These are phyloP conservation scores for Cecropterus lyciades DNA, from an alignment of 1,140 invertebrate genomes.

Conservation along the genomic window DNA sequence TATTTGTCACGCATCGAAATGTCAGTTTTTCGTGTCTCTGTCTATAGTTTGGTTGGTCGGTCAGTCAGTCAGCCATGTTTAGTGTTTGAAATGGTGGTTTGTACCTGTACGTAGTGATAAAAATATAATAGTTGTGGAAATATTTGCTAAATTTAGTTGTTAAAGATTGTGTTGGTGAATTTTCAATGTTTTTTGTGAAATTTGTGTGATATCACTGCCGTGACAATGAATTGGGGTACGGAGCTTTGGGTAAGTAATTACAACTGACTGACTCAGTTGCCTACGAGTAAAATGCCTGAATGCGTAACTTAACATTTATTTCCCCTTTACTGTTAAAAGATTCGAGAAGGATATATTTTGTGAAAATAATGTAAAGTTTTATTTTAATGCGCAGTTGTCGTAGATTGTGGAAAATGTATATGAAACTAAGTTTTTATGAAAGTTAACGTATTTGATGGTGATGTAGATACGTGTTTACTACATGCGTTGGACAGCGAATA, in stretches of 20 bases:
- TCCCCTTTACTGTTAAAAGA: slow-evolving; percentile 22
- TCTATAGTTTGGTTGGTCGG: slow-evolving; percentile 49
- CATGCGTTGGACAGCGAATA: slow-evolving; percentile 8
- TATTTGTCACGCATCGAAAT: slow-evolving; percentile 42
- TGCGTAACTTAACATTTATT: slow-evolving; percentile 33
- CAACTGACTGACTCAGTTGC: slow-evolving; percentile 36
- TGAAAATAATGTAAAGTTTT: neutral
- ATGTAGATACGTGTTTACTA: slow-evolving; percentile 29
- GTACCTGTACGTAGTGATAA: slow-evolving; percentile 61
- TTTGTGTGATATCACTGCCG: slow-evolving; percentile 68
- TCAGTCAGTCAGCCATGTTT: slow-evolving; percentile 80
- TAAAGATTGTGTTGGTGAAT: slow-evolving; percentile 69
- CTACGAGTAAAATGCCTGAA: slow-evolving; percentile 36
- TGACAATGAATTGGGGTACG: slow-evolving; percentile 81
- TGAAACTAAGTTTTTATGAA: slow-evolving; percentile 10
- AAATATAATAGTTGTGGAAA: slow-evolving; percentile 66
- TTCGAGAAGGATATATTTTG: neutral
- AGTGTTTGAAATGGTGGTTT: slow-evolving; percentile 77
- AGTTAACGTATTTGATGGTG: slow-evolving; percentile 18
- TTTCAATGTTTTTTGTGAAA: slow-evolving; percentile 80
- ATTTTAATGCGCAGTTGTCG: neutral
- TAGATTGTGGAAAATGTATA: neutral
- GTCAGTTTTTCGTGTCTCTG: slow-evolving; percentile 43
- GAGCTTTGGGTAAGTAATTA: slow-evolving; percentile 80
- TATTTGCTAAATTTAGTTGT: slow-evolving; percentile 57